These are phyloP conservation scores for Actinia tenebrosa DNA, from an alignment of 64 coral and sea anemone genomes.

Conservation along the genomic window DNA sequence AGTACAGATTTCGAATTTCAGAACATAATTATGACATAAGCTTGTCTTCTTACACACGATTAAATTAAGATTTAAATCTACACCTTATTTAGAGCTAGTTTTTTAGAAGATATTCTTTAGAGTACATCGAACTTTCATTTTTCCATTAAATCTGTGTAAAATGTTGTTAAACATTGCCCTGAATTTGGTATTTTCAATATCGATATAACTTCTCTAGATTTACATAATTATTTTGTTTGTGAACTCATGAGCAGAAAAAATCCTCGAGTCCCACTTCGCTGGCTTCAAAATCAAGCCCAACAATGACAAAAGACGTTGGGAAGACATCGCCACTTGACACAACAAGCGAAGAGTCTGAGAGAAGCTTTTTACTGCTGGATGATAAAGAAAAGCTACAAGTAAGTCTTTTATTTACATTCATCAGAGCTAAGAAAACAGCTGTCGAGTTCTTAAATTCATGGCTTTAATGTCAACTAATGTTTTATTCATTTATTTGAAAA, in stretches of 20 bases:
- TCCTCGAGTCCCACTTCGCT: not conserved
- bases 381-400: constrained; percentile 87
- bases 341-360: constrained; percentile 1
- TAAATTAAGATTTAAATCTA: not conserved
- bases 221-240: not conserved
- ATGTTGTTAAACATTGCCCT: not conserved
- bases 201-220: not conserved
- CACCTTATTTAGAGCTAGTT: not conserved
- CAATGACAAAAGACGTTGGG: not conserved
- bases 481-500: not conserved
- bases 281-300: not conserved
- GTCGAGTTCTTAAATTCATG: not conserved
- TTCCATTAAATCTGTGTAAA: not conserved
- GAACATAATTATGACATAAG: not conserved
- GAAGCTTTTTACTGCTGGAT: constrained; percentile 71
- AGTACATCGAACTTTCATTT: not conserved
- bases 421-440: not conserved
- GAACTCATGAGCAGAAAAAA: not conserved
- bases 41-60: not conserved
- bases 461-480: not conserved
- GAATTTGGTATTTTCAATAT: not conserved
- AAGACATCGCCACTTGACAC: not conserved
- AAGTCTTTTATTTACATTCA: not conserved
- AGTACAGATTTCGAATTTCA: not conserved
- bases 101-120: not conserved